These are phyloP conservation scores for Cinclus cinclus DNA, from an alignment of 2,113 vertebrate genomes.

Conservation along the genomic window DNA sequence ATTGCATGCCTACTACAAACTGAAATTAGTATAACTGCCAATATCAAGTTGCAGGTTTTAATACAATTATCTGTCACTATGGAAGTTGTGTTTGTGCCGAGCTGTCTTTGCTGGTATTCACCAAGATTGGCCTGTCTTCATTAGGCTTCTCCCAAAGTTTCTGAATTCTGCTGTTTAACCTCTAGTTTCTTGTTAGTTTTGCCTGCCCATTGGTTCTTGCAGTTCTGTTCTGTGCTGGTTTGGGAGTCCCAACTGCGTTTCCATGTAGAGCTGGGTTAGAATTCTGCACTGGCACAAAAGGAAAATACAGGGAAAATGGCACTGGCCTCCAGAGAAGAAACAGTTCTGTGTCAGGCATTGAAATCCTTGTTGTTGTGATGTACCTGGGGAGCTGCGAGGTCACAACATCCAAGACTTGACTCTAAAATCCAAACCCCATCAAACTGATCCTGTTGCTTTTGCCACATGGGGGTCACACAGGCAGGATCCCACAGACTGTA, in stretches of 20 bases:
- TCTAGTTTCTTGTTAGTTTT: conserved; percentile 35
- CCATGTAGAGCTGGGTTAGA: background rate
- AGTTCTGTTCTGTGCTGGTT: conserved; percentile 33
- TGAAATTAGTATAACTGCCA: conserved; percentile 72
- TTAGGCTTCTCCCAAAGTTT: conserved; percentile 67
- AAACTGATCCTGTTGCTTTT: fast-evolving
- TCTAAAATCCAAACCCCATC: background rate
- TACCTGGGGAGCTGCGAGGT: background rate
- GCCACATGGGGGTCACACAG: background rate
- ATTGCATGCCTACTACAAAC: conserved; percentile 86
- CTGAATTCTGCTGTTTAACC: conserved; percentile 59
- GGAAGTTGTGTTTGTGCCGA: conserved; percentile 79
- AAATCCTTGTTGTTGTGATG: background rate
- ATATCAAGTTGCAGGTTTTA: conserved; percentile 72
- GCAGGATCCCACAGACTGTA: fast-evolving
- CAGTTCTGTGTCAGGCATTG: background rate
- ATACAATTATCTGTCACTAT: conserved; percentile 69
- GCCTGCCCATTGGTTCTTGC: conserved; percentile 20
- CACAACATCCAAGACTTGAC: background rate
- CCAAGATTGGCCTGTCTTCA: conserved; percentile 64
- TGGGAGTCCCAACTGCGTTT: background rate
- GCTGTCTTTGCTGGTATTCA: conserved; percentile 75
- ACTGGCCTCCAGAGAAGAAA: background rate
- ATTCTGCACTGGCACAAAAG: conserved; percentile 27
- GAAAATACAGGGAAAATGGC: background rate